These are phyloP conservation scores for Plemyria rubiginata DNA, from an alignment of 2,888 invertebrate species.

Conservation along the genomic window DNA sequence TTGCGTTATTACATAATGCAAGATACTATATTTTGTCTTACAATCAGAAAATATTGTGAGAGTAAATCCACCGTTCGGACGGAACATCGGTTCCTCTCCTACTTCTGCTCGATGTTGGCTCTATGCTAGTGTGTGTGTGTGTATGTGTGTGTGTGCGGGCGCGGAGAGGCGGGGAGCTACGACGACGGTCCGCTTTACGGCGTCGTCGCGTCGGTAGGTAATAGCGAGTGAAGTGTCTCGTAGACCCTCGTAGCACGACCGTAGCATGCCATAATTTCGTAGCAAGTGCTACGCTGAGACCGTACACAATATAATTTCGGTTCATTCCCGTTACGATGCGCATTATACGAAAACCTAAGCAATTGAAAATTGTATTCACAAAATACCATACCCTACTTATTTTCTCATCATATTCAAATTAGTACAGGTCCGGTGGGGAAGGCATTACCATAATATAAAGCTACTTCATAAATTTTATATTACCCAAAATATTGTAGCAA, in stretches of 20 bases:
- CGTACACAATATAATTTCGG: constrained; percentile 4
- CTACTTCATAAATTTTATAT: constrained; percentile 2
- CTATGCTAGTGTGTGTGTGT: too few species aligned
- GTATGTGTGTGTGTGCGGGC: too few species aligned
- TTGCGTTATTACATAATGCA: background rate
- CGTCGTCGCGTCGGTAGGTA: constrained; percentile 4
- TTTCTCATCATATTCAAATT: constrained; percentile 14
- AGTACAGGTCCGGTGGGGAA: background rate
- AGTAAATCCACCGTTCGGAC: background rate
- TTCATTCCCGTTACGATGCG: background rate
- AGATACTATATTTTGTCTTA: background rate
- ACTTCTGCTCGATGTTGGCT: too few species aligned
- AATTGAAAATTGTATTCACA: constrained; percentile 1
- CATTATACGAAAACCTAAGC: background rate
- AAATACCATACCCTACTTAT: constrained; percentile 12
- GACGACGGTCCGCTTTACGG: background rate
- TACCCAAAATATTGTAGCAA: constrained; percentile 6
- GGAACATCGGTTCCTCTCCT: background rate
- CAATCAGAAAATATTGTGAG: background rate
- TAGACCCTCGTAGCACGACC: constrained; percentile 15
- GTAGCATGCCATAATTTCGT: constrained; percentile 18
- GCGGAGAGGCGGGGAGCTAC: too few species aligned
- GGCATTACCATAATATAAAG: constrained; percentile 7
- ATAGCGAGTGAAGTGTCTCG: constrained; percentile 11
- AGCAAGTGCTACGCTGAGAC: constrained; percentile 10